A percentile compares a stretch with the other conserved stretches of the same genome.
Evolutionary conservation across 2,888 invertebrate genomes (phyloP).

Genomic region (Mamestra brassicae): DNA sequence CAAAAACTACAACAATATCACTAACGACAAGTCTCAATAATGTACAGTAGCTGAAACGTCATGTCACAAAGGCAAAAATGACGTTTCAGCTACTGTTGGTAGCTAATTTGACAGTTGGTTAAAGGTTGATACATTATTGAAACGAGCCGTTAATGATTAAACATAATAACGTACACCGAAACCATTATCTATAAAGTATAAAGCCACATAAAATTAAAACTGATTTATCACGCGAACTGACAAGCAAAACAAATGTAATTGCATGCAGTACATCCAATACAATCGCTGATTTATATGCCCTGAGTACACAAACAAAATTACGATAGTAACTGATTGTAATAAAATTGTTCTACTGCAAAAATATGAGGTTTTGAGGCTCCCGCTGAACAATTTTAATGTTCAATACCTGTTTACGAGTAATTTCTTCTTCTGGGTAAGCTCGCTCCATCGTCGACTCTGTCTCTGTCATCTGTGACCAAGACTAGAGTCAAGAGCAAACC

Average conservation of each 20-base stretch:
- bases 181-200: constrained; percentile 8
- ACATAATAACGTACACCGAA: neutral
- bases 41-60: no score
- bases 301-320: constrained; percentile 33
- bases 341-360: constrained; percentile 1
- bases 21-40: no score
- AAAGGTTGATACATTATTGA: no score
- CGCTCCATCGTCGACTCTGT: no score
- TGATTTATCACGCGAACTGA: constrained; percentile 50
- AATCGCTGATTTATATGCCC: constrained; percentile 50
- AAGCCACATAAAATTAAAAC: constrained; percentile 43
- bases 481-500: no score
- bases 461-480: no score
- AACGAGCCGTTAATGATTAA: neutral
- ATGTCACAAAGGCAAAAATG: no score
- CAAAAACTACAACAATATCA: no score
- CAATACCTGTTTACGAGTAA: no score
- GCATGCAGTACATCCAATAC: constrained; percentile 20
- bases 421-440: no score
- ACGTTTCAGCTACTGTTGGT: no score
- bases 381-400: neutral
- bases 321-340: constrained; percentile 10
- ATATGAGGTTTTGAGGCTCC: neutral
- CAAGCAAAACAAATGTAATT: constrained; percentile 41
- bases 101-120: no score